These are phyloP conservation scores for Drosophila mimetica DNA, from an alignment of 2,888 invertebrate genomes.

Conservation along the genomic window DNA sequence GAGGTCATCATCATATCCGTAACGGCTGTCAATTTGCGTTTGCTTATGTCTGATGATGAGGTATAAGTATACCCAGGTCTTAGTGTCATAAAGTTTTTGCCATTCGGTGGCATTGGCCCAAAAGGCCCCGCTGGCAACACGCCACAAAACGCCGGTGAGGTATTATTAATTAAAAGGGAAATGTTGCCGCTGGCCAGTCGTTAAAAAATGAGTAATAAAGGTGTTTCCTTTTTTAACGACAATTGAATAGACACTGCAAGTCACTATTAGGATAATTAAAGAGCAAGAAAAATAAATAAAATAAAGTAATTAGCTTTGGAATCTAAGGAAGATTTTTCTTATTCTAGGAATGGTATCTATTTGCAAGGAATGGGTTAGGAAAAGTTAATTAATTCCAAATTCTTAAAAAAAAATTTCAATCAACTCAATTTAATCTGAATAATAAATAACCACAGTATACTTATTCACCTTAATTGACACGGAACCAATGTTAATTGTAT, in stretches of 20 bases:
- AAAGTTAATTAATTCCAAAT: too few relatives aligned
- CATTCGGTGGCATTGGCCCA: slow-evolving; percentile 43
- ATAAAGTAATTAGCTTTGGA: slow-evolving; percentile 14
- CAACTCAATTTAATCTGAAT: not conserved
- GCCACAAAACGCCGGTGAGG: slow-evolving; percentile 14
- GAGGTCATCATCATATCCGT: slow-evolving; percentile 73
- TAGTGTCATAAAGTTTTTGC: slow-evolving; percentile 52
- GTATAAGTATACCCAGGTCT: slow-evolving; percentile 13
- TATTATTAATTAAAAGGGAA: slow-evolving; percentile 71
- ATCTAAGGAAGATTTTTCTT: not conserved
- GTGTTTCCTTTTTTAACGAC: slow-evolving; percentile 36
- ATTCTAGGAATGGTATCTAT: not conserved
- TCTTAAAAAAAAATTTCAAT: not conserved
- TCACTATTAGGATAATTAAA: slow-evolving; percentile 30
- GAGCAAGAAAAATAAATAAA: not conserved
- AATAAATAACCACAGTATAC: slow-evolving; percentile 1
- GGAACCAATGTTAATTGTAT: too few relatives aligned
- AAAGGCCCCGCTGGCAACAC: slow-evolving; percentile 36
- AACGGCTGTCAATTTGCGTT: slow-evolving; percentile 50
- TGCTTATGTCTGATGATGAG: slow-evolving; percentile 34
- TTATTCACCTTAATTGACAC: slow-evolving; percentile 7
- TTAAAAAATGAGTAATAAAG: slow-evolving; percentile 45
- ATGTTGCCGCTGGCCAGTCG: slow-evolving; percentile 27
- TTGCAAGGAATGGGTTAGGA: not conserved
- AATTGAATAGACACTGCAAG: slow-evolving; percentile 29